Evolutionary conservation across 2,113 vertebrate species (phyloP).

Genomic region (Petrocephalus microphthalmus): DNA sequence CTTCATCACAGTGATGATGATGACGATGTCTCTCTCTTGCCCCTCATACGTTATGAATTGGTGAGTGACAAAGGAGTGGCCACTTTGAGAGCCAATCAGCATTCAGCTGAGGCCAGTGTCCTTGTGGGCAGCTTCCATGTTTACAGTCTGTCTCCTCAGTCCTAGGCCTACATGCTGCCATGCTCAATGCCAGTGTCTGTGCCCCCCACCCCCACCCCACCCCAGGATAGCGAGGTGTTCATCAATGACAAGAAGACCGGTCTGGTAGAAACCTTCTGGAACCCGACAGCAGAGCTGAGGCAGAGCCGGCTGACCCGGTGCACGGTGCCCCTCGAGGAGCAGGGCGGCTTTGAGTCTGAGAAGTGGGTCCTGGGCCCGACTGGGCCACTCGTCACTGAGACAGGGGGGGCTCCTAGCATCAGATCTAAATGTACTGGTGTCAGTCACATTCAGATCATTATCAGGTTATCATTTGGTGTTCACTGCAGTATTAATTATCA

Average conservation of each 20-base stretch:
- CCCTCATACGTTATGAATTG: too few relatives aligned
- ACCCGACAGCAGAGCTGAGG: constrained; percentile 82
- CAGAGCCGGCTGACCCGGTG: constrained; percentile 79
- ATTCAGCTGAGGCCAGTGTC: too few relatives aligned
- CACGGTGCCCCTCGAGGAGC: constrained; percentile 85
- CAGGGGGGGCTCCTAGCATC: not conserved
- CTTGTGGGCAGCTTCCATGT: too few relatives aligned
- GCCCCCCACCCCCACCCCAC: too few relatives aligned
- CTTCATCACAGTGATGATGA: not conserved
- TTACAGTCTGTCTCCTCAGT: too few relatives aligned
- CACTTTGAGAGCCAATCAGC: too few relatives aligned
- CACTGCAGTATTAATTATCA: not conserved
- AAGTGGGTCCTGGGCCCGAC: constrained; percentile 59
- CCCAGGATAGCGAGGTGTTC: constrained; percentile 91
- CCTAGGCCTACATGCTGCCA: too few relatives aligned
- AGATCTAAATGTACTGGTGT: not conserved
- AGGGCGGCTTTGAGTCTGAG: constrained; percentile 86
- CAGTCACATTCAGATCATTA: not conserved
- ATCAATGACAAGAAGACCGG: constrained; percentile 93
- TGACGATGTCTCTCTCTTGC: not conserved
- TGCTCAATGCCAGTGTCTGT: not conserved
- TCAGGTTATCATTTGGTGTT: not conserved
- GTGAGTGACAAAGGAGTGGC: too few relatives aligned
- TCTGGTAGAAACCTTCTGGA: constrained; percentile 82
- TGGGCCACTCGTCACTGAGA: too few relatives aligned